Evolutionary conservation across 2,888 invertebrate species (phyloP).

Genomic region (Cyaniris semiargus): DNA sequence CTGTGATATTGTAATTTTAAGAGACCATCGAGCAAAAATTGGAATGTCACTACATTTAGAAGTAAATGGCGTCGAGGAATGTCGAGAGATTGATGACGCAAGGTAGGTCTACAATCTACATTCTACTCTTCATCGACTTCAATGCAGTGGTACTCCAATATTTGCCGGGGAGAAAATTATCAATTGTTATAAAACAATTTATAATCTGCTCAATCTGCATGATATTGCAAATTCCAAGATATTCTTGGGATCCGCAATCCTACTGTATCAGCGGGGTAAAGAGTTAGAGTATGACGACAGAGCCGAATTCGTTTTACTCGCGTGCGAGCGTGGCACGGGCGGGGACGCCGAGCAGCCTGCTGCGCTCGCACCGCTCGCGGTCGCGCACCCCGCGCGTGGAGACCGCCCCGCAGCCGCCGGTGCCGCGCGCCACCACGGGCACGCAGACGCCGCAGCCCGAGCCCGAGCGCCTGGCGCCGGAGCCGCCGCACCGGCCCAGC

Average conservation of each 20-base stretch:
- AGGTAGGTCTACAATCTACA: neutral
- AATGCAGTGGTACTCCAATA: neutral
- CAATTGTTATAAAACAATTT: neutral
- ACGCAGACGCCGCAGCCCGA: conserved; percentile 59
- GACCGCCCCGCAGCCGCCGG: conserved; percentile 62
- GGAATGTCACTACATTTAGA: conserved; percentile 4
- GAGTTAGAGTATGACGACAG: conserved; percentile 54
- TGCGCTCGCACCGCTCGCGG: conserved; percentile 63
- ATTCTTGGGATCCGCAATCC: conserved; percentile 1
- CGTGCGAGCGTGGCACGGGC: conserved; percentile 88
- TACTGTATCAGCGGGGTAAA: conserved; percentile 26
- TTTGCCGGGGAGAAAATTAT: neutral
- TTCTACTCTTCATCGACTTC: neutral
- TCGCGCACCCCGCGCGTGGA: conserved; percentile 59
- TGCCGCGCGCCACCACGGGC: conserved; percentile 72
- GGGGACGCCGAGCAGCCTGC: conserved; percentile 82
- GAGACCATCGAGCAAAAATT: neutral
- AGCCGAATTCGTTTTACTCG: conserved; percentile 84
- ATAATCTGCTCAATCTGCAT: neutral
- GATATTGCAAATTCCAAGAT: neutral
- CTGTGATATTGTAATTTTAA: neutral
- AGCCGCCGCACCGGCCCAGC: conserved; percentile 71
- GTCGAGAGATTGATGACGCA: neutral
- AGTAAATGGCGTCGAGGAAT: neutral
- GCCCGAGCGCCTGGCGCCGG: conserved; percentile 42